Conservation (phyloP, 2,888 invertebrate species). For the Adineta ricciae region DNA sequence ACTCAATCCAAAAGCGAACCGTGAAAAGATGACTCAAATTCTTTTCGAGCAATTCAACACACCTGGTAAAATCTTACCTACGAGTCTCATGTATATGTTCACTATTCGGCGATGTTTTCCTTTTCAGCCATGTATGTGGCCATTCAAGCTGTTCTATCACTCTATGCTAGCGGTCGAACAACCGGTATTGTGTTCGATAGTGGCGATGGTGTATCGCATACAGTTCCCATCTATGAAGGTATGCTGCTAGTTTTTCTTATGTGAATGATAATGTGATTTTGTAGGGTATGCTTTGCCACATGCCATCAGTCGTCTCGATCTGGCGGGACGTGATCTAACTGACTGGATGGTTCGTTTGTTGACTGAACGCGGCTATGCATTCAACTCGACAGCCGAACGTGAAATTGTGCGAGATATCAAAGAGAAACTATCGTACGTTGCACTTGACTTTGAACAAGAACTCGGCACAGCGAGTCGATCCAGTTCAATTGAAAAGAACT, state of each 20-base stretch:
- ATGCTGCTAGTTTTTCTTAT: no score
- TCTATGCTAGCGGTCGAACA: slow-evolving; percentile 35
- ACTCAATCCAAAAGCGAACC: slow-evolving; percentile 74
- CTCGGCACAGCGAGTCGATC: slow-evolving; percentile 83
- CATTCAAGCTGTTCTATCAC: slow-evolving; percentile 36
- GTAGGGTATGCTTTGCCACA: slow-evolving; percentile 74
- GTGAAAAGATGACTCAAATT: slow-evolving; percentile 71
- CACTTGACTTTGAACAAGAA: slow-evolving; percentile 84
- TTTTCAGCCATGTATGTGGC: slow-evolving; percentile 64
- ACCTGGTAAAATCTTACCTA: slow-evolving; percentile 59
- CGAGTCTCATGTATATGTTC: no score
- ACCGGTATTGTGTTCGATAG: slow-evolving; percentile 74
- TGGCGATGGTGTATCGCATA: slow-evolving; percentile 84
- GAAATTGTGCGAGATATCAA: slow-evolving; percentile 85
- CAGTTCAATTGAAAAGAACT: slow-evolving; percentile 79
- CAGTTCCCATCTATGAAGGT: slow-evolving; percentile 76
- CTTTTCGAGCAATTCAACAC: slow-evolving; percentile 68
- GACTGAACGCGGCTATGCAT: slow-evolving; percentile 76
- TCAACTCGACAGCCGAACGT: slow-evolving; percentile 69
- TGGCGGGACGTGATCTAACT: slow-evolving; percentile 84
- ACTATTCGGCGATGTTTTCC: not conserved
- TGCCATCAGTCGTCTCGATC: slow-evolving; percentile 84
- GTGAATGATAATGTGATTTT: no score
- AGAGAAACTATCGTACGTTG: slow-evolving; percentile 83
- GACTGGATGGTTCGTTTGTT: slow-evolving; percentile 90